These are phyloP conservation scores for Gallinago undulata DNA, from an alignment of 2,113 vertebrate species.

Conservation along the genomic window DNA sequence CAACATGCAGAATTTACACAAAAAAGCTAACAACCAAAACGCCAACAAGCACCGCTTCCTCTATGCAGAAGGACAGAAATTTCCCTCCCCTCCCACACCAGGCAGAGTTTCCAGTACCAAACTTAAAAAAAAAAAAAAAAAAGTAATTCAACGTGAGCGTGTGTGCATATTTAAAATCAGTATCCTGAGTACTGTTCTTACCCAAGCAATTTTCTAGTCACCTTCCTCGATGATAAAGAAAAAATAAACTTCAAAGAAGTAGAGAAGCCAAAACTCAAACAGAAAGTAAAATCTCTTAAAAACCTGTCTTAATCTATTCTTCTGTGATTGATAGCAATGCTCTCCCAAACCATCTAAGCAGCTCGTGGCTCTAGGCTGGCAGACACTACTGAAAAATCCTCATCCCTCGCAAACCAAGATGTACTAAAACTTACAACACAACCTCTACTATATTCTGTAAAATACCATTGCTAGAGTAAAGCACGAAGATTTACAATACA, in stretches of 20 bases:
- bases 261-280: conserved; percentile 59
- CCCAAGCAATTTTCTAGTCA: conserved; percentile 46
- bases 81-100: conserved; percentile 51
- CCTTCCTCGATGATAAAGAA: conserved; percentile 37
- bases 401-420: conserved; percentile 23
- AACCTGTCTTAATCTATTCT: conserved; percentile 56
- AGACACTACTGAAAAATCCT: conserved; percentile 41
- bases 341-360: conserved; percentile 49
- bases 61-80: conserved; percentile 39
- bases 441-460: conserved; percentile 49
- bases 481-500: conserved; percentile 98
- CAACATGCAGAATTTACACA: conserved; percentile 30
- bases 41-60: neutral
- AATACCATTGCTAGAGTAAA: conserved; percentile 70
- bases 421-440: conserved; percentile 64
- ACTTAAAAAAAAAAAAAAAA: conserved; percentile 44
- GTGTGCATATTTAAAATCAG: conserved; percentile 39
- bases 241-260: conserved; percentile 9
- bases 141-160: conserved; percentile 57
- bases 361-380: conserved; percentile 16
- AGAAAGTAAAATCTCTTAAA: conserved; percentile 40
- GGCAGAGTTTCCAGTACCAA: conserved; percentile 53
- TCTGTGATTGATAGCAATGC: conserved; percentile 55
- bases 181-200: conserved; percentile 44
- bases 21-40: conserved; percentile 26